phyloP scores from a whole-genome alignment of 2,113 vertebrate species.

The Puffinus mauretanicus region DNA sequence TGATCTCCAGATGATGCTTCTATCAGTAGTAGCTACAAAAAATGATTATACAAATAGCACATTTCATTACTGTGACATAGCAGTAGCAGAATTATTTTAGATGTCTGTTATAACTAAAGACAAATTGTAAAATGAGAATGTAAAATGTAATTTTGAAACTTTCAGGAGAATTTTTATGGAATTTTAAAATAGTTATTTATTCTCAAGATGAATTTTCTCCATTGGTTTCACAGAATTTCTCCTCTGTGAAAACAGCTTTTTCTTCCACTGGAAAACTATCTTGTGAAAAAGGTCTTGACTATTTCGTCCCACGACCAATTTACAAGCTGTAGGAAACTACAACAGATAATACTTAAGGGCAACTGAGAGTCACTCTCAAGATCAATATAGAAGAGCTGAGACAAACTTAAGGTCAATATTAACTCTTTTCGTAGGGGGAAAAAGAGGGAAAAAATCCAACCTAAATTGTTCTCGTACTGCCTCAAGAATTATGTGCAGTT shows the following conservation, averaged over 20 bases:
- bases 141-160: constrained; percentile 24
- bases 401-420: constrained; percentile 29
- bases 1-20: constrained; percentile 50
- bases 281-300: neutral
- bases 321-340: neutral
- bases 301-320: neutral
- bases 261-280: neutral
- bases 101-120: constrained; percentile 9
- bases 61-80: constrained; percentile 38
- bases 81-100: constrained; percentile 15
- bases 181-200: neutral
- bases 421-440: neutral
- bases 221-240: neutral
- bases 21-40: constrained; percentile 40
- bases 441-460: neutral
- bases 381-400: constrained; percentile 32
- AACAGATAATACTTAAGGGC: neutral
- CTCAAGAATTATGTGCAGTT: neutral
- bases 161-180: neutral
- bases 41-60: constrained; percentile 53
- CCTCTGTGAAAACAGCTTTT: neutral
- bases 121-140: constrained; percentile 28
- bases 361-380: constrained; percentile 9
- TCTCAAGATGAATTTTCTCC: neutral
- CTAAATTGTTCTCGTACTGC: neutral